Evolutionary conservation across 2,113 vertebrate species (phyloP).

Genomic region (Sphaerodactylus townsendi): DNA sequence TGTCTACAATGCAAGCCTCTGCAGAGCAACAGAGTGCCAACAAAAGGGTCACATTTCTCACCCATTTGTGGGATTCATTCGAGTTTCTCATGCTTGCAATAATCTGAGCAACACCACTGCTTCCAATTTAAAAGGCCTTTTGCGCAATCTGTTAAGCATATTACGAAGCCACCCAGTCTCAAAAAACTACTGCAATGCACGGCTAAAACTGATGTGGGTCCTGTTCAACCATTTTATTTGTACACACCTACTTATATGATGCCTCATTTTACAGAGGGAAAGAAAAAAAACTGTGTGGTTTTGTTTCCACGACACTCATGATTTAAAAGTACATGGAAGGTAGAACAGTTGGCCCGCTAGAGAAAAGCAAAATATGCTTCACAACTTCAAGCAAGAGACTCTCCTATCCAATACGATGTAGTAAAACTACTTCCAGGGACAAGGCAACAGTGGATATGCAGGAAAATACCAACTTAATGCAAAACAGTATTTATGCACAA

Average conservation of each 20-base stretch:
- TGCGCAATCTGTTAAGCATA: conserved; percentile 50
- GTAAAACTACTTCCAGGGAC: background rate
- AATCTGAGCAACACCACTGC: conserved; percentile 30
- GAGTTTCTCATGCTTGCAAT: conserved; percentile 43
- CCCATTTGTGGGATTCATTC: conserved; percentile 25
- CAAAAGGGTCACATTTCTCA: conserved; percentile 53
- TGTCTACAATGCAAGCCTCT: conserved; percentile 47
- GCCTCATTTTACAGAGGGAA: background rate
- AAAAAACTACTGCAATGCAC: background rate
- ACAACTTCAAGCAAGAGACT: background rate
- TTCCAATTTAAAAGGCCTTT: conserved; percentile 12
- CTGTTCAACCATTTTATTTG: conserved; percentile 26
- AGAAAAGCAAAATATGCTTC: background rate
- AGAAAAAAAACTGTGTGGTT: background rate
- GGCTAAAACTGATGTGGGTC: conserved; percentile 23
- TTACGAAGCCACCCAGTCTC: conserved; percentile 31
- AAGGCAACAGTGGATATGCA: background rate
- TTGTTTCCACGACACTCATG: background rate
- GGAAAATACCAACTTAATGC: background rate
- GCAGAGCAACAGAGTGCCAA: conserved; percentile 42
- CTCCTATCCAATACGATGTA: background rate
- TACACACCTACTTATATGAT: background rate
- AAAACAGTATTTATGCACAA: too few relatives aligned
- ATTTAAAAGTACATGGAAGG: background rate
- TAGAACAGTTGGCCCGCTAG: too few relatives aligned